Conservation (phyloP, 2,113 vertebrate species). For the Halichoeres trimaculatus region DNA sequence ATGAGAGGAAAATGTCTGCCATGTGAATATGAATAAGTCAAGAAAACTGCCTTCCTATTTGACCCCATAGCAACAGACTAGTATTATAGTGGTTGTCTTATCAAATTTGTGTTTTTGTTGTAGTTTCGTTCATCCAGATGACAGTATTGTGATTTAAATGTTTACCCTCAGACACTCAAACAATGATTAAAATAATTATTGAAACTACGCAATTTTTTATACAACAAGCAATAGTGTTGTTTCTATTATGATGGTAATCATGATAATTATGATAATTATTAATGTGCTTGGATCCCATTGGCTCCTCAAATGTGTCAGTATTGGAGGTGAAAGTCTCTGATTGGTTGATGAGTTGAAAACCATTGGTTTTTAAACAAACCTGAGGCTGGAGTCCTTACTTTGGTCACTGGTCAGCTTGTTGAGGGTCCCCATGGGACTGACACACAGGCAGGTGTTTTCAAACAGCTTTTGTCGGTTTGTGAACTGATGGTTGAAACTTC, state of each 20-base stretch:
- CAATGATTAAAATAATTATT: slow-evolving; percentile 53
- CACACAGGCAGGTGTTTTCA: background rate
- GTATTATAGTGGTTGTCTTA: slow-evolving; percentile 64
- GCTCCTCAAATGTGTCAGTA: slow-evolving; percentile 69
- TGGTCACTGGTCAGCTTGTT: background rate
- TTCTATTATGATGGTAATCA: slow-evolving; percentile 29
- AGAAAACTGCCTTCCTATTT: background rate
- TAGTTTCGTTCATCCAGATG: slow-evolving; percentile 64
- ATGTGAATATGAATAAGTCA: background rate
- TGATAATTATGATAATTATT: slow-evolving; percentile 26
- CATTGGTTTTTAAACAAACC: slow-evolving; percentile 19
- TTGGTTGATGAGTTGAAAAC: slow-evolving; percentile 50
- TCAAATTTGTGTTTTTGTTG: slow-evolving; percentile 50
- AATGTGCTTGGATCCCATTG: slow-evolving; percentile 62
- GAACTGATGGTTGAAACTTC: slow-evolving; percentile 19
- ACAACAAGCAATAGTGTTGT: slow-evolving; percentile 48
- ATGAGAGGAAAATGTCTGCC: background rate
- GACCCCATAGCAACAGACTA: slow-evolving; percentile 67
- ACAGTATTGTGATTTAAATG: slow-evolving; percentile 82
- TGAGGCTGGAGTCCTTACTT: background rate
- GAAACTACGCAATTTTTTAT: slow-evolving; percentile 64
- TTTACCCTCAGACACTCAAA: slow-evolving; percentile 68
- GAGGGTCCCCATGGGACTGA: background rate
- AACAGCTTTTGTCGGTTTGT: slow-evolving; percentile 1
- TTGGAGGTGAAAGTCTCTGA: slow-evolving; percentile 67